phyloP scores from a whole-genome alignment of 1,140 invertebrate species.

The Drosophila ironensis region DNA sequence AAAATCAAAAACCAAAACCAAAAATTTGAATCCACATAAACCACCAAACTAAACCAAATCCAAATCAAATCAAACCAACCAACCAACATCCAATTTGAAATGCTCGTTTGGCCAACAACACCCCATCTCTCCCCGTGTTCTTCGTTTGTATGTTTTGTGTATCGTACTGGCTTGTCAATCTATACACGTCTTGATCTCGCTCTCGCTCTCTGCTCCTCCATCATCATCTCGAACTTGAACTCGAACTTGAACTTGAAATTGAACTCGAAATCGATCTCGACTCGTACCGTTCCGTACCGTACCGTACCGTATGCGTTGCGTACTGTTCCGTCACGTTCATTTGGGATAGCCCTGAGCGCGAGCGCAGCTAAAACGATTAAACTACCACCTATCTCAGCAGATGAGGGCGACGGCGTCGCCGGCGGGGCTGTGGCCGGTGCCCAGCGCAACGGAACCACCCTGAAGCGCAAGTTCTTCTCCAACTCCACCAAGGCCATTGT shows the following conservation, averaged over 20 bases:
- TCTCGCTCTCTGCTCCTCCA: conserved; percentile 62
- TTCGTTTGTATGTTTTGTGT: conserved; percentile 44
- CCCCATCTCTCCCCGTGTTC: conserved; percentile 40
- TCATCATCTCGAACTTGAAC: conserved; percentile 65
- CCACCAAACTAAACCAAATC: conserved; percentile 11
- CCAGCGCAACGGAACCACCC: conserved; percentile 53
- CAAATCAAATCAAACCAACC: no score
- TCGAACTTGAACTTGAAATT: no score
- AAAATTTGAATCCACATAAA: conserved; percentile 25
- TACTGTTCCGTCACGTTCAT: no score
- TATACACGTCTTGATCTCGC: conserved; percentile 67
- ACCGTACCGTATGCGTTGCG: no score
- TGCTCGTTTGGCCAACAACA: conserved; percentile 47
- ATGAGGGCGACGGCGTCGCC: conserved; percentile 65
- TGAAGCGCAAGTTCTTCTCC: conserved; percentile 87
- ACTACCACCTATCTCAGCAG: conserved; percentile 81
- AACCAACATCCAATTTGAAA: conserved; percentile 36
- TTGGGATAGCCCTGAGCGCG: conserved; percentile 77
- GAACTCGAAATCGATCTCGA: conserved; percentile 33
- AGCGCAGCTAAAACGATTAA: conserved; percentile 80
- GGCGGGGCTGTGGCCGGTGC: conserved; percentile 12
- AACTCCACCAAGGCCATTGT: conserved; percentile 96
- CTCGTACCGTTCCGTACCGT: conserved; percentile 61
- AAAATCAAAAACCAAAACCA: no score
- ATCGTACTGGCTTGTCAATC: conserved; percentile 62